Evolutionary conservation across 1,140 invertebrate species (phyloP), one percentile per base, ranked within the genome.

Genomic region (Aricia agestis): DNA sequence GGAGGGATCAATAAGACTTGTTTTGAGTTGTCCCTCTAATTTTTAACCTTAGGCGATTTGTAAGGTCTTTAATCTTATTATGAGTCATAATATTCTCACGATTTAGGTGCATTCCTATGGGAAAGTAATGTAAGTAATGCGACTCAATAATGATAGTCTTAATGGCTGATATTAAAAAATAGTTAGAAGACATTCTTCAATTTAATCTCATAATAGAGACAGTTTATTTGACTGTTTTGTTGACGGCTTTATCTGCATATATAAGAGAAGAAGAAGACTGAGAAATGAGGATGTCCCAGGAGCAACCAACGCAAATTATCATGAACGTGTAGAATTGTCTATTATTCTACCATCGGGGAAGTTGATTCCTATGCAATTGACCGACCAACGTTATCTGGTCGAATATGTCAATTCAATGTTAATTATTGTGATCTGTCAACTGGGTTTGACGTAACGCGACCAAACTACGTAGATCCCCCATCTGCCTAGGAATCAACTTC

Each of bases 81-180:
- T 63, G 59, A 63, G 59, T 19, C 59, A 25, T 25, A 13, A 25
- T 63, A 63, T 63, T 63, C 59, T 19, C 59, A 63, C 59, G 59
- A 63, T 19, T 63, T 63, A 19, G 2, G 10, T 25, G 18, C 19
- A 19, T 63, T 63, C 59, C 18, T 63, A 19, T 63, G 59, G 59
- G 59, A 63, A 63, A 63, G 59, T 17, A 63, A 63, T 63, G 59
- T 25, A 63, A 63, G 59, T 63, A 63, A 63, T 63, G 59, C 19
- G 59, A 63, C n/a, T 25, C 19, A 17, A 19, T 17, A 63, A 63
- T 63, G 2, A 25, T 31, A 13, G 9, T 17, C 18, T 19, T 63
- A 63, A 63, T 63, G 19, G 59, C 19, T 4, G 59, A 63, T 63
- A 63, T 63, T 63, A 63, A 63, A 63, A 63, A 63, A 63, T 63